Evolutionary conservation across 2,888 invertebrate species (phyloP).

Genomic region (Ophonus ardosiacus): DNA sequence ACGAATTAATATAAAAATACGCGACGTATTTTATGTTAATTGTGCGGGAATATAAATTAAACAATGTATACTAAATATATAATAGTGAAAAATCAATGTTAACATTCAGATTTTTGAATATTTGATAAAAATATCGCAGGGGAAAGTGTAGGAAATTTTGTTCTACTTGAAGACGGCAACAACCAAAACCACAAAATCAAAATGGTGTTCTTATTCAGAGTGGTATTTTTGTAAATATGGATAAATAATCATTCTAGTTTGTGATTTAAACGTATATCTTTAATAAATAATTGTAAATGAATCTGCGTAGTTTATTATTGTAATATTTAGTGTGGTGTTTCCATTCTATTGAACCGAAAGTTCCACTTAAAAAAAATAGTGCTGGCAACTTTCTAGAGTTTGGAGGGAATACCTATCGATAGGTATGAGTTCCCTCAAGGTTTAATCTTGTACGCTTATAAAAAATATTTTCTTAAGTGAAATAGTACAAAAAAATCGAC

Average conservation of each 20-base stretch:
- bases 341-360: neutral
- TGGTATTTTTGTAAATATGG: slow-evolving; percentile 41
- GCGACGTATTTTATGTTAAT: neutral
- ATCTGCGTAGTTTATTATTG: neutral
- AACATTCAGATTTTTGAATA: neutral
- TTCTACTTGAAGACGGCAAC: neutral
- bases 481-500: neutral
- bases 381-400: slow-evolving; percentile 37
- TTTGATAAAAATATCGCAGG: neutral
- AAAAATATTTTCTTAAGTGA: slow-evolving; percentile 10
- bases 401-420: slow-evolving; percentile 41
- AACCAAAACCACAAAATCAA: slow-evolving; percentile 27
- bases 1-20: neutral
- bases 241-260: neutral
- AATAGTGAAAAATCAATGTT: neutral
- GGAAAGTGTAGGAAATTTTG: slow-evolving; percentile 20
- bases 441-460: neutral
- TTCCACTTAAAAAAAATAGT: neutral
- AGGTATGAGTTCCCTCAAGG: neutral
- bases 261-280: neutral
- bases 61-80: neutral
- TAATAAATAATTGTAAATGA: neutral
- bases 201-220: slow-evolving; percentile 40
- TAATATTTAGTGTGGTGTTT: slow-evolving; percentile 6
- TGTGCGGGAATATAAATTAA: neutral